Percentiles rank a stretch among this genome's conserved stretches.
phyloP scores from a whole-genome alignment of 2,797 vertebrate species.

The Sebastes hubbsi region DNA sequence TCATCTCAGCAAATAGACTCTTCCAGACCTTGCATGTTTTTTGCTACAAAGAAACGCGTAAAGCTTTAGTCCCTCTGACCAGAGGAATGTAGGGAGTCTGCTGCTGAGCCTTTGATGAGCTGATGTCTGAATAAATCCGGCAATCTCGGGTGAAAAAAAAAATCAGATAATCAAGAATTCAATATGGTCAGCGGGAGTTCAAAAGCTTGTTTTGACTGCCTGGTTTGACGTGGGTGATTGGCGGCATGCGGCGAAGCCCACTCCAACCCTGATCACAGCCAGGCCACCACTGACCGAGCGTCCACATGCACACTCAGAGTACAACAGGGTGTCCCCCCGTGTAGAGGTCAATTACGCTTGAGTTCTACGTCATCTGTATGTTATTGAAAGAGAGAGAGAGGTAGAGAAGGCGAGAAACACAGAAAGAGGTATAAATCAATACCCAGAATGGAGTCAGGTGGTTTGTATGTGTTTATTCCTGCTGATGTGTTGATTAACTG shows the following conservation, averaged over 20 bases:
- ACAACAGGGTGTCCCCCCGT: conserved; percentile 30
- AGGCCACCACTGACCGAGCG: conserved; percentile 38
- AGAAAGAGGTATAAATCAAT: conserved; percentile 67
- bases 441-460: conserved; percentile 52
- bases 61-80: neutral
- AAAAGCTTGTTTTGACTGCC: conserved; percentile 43
- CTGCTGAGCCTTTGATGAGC: neutral
- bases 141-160: neutral
- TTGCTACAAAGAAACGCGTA: neutral
- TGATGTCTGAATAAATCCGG: conserved; percentile 27
- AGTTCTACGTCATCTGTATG: conserved; percentile 47
- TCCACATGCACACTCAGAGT: conserved; percentile 25
- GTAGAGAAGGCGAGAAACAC: conserved; percentile 18
- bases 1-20: conserved; percentile 34
- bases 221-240: conserved; percentile 63
- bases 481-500: conserved; percentile 79
- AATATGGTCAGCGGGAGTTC: conserved; percentile 49
- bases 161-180: conserved; percentile 60
- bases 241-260: conserved; percentile 60
- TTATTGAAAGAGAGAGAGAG: conserved; percentile 17
- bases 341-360: conserved; percentile 60
- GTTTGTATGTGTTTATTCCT: conserved; percentile 72
- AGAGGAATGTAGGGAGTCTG: conserved; percentile 11
- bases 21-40: conserved; percentile 3
- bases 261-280: conserved; percentile 62